Evolutionary conservation across 2,113 vertebrate genomes (phyloP), one percentile per base, ranked within the genome.

Genomic region (Progne subis): DNA sequence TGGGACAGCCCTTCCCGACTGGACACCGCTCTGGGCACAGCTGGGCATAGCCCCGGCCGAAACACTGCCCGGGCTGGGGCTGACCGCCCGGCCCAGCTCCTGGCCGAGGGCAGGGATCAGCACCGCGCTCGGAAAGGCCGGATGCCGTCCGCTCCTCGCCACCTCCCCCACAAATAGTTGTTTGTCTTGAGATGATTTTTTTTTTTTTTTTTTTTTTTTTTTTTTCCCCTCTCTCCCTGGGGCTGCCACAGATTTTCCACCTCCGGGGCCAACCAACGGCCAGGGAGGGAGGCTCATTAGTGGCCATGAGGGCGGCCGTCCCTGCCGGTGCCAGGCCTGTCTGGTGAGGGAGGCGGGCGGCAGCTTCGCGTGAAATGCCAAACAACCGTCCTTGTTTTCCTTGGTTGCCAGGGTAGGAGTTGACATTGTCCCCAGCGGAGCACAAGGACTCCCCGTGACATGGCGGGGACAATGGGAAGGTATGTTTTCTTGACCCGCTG

Each of bases 401-500:
- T 94, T 85, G 81, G 96, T 97, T 97, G 88, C 92, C 93, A 92
- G 52, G 92, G 86, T 37, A 95, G 81, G 78, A 79, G 88, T 32
- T 79, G 94, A 94, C 80, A 81, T 39, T 78, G 94, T 97, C 92
- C 96, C 87, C 68, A 44, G 47, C 23, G 31, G 87, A 95, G 95
- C 96, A 83, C 89, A 92, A 90, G 95, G 84, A 94, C 92, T 94
- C 92, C 95, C 79, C 80, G 95, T 92, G 88, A 94, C 95, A 96
- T 14, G 47, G 88, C 57, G 43, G 96, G 96, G 94, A 98, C 97
- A 98, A 98, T 98, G 92, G 97, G 87, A 94, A 98, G 97, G 95
- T 94, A 72, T 98, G 97, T 98, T 98, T 98, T 98, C 96, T 97
- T 98, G 98, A 98, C 97, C 96, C 25, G 46, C 90, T 90, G 78